These are phyloP conservation scores for Pyrocoelia pectoralis DNA, from an alignment of 2,888 invertebrate species.

Conservation along the genomic window DNA sequence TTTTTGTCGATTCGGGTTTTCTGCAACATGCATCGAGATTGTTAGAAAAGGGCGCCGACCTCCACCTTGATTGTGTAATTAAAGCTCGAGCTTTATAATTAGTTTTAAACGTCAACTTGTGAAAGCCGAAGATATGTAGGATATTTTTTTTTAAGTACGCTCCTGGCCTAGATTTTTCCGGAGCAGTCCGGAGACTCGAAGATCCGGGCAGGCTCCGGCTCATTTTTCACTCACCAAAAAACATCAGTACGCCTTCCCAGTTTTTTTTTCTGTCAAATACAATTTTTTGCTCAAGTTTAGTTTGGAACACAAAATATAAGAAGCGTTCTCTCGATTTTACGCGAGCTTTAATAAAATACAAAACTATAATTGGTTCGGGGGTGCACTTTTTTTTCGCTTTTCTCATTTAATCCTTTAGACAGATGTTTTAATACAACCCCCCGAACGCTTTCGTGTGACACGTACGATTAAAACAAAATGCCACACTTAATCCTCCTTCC, in stretches of 20 bases:
- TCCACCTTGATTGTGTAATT: too few species aligned
- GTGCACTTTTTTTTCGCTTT: slow-evolving; percentile 25
- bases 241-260: slow-evolving; percentile 54
- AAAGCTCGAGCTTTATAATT: background rate
- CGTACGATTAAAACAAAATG: slow-evolving; percentile 39
- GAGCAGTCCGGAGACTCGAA: slow-evolving; percentile 41
- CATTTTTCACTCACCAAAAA: slow-evolving; percentile 56
- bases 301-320: slow-evolving; percentile 27
- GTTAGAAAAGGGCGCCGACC: too few species aligned
- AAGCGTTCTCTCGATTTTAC: slow-evolving; percentile 17
- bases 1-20: background rate
- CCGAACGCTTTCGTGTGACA: slow-evolving; percentile 37
- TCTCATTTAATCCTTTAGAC: slow-evolving; percentile 33
- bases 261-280: slow-evolving; percentile 50
- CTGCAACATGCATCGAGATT: background rate
- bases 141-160: slow-evolving; percentile 44
- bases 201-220: slow-evolving; percentile 48
- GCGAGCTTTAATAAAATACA: background rate
- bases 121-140: background rate
- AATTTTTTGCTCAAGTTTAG: slow-evolving; percentile 38
- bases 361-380: slow-evolving; percentile 4
- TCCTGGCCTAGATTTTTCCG: slow-evolving; percentile 49
- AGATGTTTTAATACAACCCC: slow-evolving; percentile 34
- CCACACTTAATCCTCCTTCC: slow-evolving; percentile 36
- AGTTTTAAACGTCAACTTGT: slow-evolving; percentile 2